Evolutionary conservation across 2,797 vertebrate species (phyloP), one percentile per base, ranked within the genome.

Genomic region (Furcifer pardalis): DNA sequence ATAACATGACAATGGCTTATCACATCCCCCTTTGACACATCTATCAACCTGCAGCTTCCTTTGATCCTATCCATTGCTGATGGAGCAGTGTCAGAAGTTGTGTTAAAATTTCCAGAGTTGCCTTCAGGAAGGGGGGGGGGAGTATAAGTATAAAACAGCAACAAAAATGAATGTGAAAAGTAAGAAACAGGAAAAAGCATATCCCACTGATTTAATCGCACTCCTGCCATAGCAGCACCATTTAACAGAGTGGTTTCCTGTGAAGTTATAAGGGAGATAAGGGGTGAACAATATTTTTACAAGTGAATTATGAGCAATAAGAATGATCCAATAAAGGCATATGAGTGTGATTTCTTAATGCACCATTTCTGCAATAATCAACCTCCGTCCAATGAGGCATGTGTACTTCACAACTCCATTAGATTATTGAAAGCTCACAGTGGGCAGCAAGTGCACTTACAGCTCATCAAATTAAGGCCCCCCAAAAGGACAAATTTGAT

Each of bases 401-500:
- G 84, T 13, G 88, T 46, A 89, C 79, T 94, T 93, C 86, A 89
- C 83, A 89, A 72, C 32, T 83, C 89, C 87, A 92, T 89, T 77
- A 77, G 88, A 84, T 93, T 91, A 89, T 80, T 91, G 92, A 94
- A 93, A 5, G n/a, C 82, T 90, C 90, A 85, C 82, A 82, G 87
- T 87, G 90, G 89, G 86, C 87, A 86, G 49, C 75, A 91, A 91
- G 84, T 63, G 44, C 88, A 82, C 87, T 93, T 89, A 90, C 23
- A 87, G 90, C 88, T 94, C 91, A 91, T 95, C 84, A 93, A 92
- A 93, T 92, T 89, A 90, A 87, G 72, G 13, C 60, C 79, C n/a
- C n/a, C 89, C 90, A 87, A 79, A 91, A 91, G 88, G 87, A 92
- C 80, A 90, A 93, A 94, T 91, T 84, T 89, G 83, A 79, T 87